A percentile compares a stretch with the other conserved stretches of the same genome.
Evolutionary conservation across 35 echinoderm and acorn worm genomes (phyloP).

Genomic region (Apostichopus californicus): DNA sequence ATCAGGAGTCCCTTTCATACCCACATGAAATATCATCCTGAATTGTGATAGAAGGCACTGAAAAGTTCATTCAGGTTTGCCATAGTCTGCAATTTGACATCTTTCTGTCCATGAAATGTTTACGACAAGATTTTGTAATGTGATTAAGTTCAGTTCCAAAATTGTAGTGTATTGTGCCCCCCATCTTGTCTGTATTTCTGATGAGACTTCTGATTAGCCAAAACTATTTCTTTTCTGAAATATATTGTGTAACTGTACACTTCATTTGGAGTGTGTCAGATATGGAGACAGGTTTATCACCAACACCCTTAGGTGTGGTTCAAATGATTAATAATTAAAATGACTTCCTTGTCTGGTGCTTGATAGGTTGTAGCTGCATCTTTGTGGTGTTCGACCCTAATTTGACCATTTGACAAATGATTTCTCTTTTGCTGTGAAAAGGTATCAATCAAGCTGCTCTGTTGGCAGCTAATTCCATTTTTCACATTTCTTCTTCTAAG

Average conservation of each 20-base stretch:
- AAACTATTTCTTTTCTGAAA: not conserved
- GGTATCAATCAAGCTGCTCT: not conserved
- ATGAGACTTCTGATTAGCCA: not conserved
- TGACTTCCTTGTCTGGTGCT: not conserved
- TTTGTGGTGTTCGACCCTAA: conserved; percentile 3
- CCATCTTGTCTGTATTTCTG: not conserved
- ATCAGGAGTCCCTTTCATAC: too few species aligned
- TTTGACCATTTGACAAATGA: conserved; percentile 41
- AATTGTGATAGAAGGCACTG: too few species aligned
- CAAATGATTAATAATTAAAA: conserved; percentile 50
- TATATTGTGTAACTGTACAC: not conserved
- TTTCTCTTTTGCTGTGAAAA: conserved; percentile 33
- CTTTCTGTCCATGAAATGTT: too few species aligned
- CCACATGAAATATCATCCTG: too few species aligned
- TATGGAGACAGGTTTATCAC: not conserved
- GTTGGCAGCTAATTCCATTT: conserved; percentile 18
- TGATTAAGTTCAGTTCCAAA: not conserved
- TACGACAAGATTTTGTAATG: too few species aligned
- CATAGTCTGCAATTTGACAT: too few species aligned
- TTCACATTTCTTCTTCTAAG: conserved; percentile 6
- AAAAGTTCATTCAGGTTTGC: too few species aligned
- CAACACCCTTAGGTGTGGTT: conserved; percentile 21
- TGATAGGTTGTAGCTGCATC: not conserved
- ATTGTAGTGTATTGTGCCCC: not conserved
- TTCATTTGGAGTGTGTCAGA: not conserved